These are phyloP conservation scores for Papilio gigon DNA, from an alignment of 2,888 invertebrate genomes.

Conservation along the genomic window DNA sequence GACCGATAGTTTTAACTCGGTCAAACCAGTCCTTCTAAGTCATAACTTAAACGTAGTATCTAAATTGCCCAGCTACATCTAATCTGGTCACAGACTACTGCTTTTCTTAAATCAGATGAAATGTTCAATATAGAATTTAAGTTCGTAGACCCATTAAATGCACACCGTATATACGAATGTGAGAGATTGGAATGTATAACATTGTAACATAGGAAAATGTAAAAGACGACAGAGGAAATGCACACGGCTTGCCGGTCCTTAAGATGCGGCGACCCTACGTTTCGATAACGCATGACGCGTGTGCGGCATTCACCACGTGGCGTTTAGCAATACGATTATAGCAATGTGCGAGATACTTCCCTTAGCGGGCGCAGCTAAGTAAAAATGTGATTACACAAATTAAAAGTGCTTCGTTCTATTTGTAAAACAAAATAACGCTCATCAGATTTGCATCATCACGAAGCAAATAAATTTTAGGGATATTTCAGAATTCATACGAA, in stretches of 20 bases:
- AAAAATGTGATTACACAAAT: background rate
- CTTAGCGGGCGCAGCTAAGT: background rate
- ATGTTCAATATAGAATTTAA: no score
- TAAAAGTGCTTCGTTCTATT: background rate
- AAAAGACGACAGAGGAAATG: background rate
- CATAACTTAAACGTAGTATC: background rate
- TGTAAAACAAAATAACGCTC: background rate
- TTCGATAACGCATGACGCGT: background rate
- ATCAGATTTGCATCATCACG: background rate
- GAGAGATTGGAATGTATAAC: background rate
- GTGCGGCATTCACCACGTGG: slow-evolving; percentile 9
- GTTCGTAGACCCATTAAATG: no score
- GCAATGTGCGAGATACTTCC: background rate
- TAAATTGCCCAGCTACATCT: background rate
- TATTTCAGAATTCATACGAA: slow-evolving; percentile 10
- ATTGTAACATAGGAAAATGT: background rate
- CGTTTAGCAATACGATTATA: slow-evolving; percentile 2
- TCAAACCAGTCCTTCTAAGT: slow-evolving; percentile 6
- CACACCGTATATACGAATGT: background rate
- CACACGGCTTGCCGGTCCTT: background rate
- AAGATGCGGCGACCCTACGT: background rate
- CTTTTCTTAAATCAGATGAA: no score
- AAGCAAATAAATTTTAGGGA: background rate
- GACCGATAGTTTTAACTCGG: slow-evolving; percentile 11
- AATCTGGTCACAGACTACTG: no score